Conservation (phyloP, 2,797 vertebrate species). For the Salmo trutta region DNA sequence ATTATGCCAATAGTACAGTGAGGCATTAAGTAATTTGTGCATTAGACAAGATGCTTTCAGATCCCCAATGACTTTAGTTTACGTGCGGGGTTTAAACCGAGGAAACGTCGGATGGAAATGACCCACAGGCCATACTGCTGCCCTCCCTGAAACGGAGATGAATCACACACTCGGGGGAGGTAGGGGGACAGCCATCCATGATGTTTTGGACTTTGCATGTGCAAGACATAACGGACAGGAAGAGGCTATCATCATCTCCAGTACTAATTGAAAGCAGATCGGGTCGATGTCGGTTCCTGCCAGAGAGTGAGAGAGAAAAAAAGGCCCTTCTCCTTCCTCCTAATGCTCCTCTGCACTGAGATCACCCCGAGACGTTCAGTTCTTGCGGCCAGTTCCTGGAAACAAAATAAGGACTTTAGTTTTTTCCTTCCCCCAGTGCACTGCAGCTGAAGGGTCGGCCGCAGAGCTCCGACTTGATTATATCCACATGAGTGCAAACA, state of each 20-base stretch:
- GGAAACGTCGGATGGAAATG: slow-evolving; percentile 35
- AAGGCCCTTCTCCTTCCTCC: slow-evolving; percentile 16
- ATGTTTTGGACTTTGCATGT: slow-evolving; percentile 77
- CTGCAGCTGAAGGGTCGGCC: slow-evolving; percentile 67
- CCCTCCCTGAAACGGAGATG: slow-evolving; percentile 48
- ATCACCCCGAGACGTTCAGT: slow-evolving; percentile 64
- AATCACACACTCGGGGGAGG: slow-evolving; percentile 42
- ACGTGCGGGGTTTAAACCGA: background rate
- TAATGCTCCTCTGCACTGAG: slow-evolving; percentile 55
- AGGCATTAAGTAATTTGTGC: background rate
- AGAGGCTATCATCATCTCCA: slow-evolving; percentile 76
- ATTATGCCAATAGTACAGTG: slow-evolving; percentile 20
- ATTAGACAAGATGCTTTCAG: background rate
- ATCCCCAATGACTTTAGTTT: background rate
- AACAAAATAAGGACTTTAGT: slow-evolving; percentile 43
- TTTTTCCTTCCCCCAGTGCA: slow-evolving; percentile 42
- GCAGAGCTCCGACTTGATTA: slow-evolving; percentile 72
- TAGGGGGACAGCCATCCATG: slow-evolving; percentile 63
- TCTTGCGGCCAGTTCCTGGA: slow-evolving; percentile 70
- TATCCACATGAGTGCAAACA: slow-evolving; percentile 79
- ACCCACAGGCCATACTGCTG: slow-evolving; percentile 44
- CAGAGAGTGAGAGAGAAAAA: slow-evolving; percentile 41
- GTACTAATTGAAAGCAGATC: slow-evolving; percentile 80
- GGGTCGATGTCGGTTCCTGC: slow-evolving; percentile 65
- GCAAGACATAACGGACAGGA: slow-evolving; percentile 78